Conservation (phyloP, 2,888 invertebrate genomes). For the Gibbula magus region DNA sequence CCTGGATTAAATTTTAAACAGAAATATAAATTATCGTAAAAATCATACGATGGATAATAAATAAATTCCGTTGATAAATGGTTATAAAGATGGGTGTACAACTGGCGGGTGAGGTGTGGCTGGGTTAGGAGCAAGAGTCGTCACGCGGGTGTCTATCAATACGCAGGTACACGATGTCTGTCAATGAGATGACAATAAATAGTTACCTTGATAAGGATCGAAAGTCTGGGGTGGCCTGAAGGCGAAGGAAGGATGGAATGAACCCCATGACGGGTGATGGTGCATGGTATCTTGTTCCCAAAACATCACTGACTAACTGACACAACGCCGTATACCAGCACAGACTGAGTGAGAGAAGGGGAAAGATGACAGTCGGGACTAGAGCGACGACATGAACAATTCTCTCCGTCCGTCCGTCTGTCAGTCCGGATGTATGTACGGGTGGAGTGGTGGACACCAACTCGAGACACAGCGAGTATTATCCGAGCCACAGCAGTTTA, state of each 20-base stretch:
- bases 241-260: slow-evolving; percentile 24
- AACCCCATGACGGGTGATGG: slow-evolving; percentile 10
- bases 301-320: slow-evolving; percentile 10
- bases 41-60: too few species aligned
- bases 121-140: too few species aligned
- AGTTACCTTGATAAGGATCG: slow-evolving; percentile 25
- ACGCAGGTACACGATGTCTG: too few species aligned
- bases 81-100: too few species aligned
- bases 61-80: too few species aligned
- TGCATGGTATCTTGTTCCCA: slow-evolving; percentile 23
- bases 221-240: slow-evolving; percentile 21
- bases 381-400: too few species aligned
- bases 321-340: not conserved
- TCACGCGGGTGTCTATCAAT: too few species aligned
- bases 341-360: not conserved
- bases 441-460: not conserved
- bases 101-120: too few species aligned
- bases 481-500: not conserved
- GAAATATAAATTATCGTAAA: too few species aligned
- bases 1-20: too few species aligned
- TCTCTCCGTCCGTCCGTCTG: too few species aligned
- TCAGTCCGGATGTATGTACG: not conserved
- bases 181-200: not conserved
- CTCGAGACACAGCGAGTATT: not conserved
- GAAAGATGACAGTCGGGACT: too few species aligned